Evolutionary conservation across 1,140 invertebrate genomes (phyloP), one percentile per base, ranked within the genome.

Genomic region (Aricia agestis): DNA sequence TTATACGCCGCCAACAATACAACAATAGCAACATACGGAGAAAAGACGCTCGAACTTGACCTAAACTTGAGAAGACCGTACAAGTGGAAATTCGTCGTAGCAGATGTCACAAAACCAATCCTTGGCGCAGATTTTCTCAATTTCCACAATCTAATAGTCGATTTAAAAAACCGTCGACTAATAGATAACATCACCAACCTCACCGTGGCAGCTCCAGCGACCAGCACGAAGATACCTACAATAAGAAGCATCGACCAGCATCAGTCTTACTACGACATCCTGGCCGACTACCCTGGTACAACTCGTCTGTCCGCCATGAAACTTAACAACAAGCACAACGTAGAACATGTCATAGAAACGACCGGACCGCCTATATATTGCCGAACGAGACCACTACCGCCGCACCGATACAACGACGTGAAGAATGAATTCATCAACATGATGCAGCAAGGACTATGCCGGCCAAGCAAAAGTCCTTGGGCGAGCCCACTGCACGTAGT

Each of bases 81-180:
- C 66, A 75, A 72, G 31, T 78, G 78, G 76, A 78, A 70, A 7
- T 92, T 92, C 66, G 76, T 87, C 11, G 71, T 92, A 1, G 87
- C 87, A 2, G 82, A 85, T 41, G 82, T 89, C 0, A 63, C 67
- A 0, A 80, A 81, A 45, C 78, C 90, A 1, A 89, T 91, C 2
- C 77, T 91, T 0, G 87, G 87, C 41, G 85, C 87, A 4, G 87
- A 91, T 69, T 87, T 91, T 65, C 71, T 92, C 9, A 69, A 70
- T 0, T 66, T 77, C 31, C 74, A 77, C 61, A 69, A 78, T 13
- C 52, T 82, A 31, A 66, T 82, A 2, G 76, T 82, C n/a, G 74
- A 82, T 58, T 17, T 76, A 17, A 75, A 72, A 52, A 75, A 72
- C 66, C 41, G 71, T 59, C 68, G 57, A 71, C 32, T 72, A 61